Percentiles rank a stretch among this genome's conserved stretches.
Conservation (phyloP, 2,888 invertebrate genomes). For the Rhabditoides inermis region DNA sequence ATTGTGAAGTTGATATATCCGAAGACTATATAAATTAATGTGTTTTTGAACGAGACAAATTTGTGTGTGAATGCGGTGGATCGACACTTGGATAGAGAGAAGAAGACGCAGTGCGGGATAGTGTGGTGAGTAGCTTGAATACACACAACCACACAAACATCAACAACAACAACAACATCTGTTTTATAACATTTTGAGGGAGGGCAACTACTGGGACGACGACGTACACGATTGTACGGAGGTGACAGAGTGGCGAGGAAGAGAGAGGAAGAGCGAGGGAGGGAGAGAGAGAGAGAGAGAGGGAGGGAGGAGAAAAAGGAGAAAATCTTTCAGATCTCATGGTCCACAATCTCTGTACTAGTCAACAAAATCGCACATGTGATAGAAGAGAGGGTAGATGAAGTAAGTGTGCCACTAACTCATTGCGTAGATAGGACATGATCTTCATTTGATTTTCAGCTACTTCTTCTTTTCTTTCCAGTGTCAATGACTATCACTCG, state of each 20-base stretch:
- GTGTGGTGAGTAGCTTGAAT: too few species aligned
- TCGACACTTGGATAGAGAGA: background rate
- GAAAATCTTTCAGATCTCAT: too few species aligned
- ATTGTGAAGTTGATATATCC: background rate
- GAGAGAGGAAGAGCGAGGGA: background rate
- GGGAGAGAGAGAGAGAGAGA: background rate
- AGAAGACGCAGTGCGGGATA: background rate
- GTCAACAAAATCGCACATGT: too few species aligned
- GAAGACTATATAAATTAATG: background rate
- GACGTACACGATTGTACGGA: constrained; percentile 32
- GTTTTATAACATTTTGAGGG: constrained; percentile 31
- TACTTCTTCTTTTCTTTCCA: too few species aligned
- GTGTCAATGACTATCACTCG: too few species aligned
- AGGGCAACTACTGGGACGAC: constrained; percentile 39
- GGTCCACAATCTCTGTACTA: too few species aligned
- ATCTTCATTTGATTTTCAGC: too few species aligned
- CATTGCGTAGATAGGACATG: too few species aligned
- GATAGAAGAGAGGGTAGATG: too few species aligned
- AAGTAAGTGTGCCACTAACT: too few species aligned
- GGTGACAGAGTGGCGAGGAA: constrained; percentile 15
- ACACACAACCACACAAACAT: too few species aligned
- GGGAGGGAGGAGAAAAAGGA: background rate
- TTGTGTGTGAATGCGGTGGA: constrained; percentile 2
- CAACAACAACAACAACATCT: too few species aligned
- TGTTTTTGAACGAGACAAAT: constrained; percentile 1